Evolutionary conservation across 2,797 vertebrate genomes (phyloP).

Genomic region (Busarellus nigricollis): DNA sequence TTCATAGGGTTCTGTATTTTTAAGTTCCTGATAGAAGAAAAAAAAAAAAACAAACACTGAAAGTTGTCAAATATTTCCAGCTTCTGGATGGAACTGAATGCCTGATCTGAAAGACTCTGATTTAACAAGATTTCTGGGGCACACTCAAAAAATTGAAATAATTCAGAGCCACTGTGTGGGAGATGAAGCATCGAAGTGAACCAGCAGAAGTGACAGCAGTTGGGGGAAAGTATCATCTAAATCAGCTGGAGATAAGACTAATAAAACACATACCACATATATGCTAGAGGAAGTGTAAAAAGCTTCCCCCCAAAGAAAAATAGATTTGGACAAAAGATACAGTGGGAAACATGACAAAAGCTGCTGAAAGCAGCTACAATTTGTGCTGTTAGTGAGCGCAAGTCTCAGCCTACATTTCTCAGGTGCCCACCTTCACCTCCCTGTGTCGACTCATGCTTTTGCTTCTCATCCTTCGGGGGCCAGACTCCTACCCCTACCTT

Average conservation of each 20-base stretch:
- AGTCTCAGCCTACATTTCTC: neutral
- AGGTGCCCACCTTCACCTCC: neutral
- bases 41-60: neutral
- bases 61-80: neutral
- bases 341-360: neutral
- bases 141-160: neutral
- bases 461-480: neutral
- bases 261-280: neutral
- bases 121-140: neutral
- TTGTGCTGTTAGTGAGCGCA: fast-evolving
- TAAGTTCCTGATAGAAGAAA: neutral
- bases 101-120: neutral
- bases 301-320: neutral
- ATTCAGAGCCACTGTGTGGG: neutral
- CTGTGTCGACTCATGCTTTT: neutral
- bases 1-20: neutral
- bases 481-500: neutral
- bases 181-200: neutral
- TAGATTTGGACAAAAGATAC: neutral
- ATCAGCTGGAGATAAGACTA: neutral
- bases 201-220: neutral
- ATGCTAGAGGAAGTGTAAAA: neutral
- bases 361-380: neutral
- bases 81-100: neutral
- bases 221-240: neutral